Evolutionary conservation across 2,888 invertebrate species (phyloP), one percentile per base, ranked within the genome.

Genomic region (Alentia gelatinosa): DNA sequence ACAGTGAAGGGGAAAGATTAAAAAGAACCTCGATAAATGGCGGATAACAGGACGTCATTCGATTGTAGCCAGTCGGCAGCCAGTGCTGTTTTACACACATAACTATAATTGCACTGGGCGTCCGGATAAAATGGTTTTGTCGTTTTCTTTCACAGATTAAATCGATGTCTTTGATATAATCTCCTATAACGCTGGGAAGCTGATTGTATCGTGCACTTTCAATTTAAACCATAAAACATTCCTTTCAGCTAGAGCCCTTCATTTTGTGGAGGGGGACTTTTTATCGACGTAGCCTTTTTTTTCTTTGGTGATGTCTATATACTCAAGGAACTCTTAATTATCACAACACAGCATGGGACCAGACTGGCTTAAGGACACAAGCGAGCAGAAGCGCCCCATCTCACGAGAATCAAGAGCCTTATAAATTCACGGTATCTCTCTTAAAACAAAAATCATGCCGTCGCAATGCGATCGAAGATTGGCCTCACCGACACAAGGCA

Each of bases 121-220:
- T 4, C 3, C 30, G 68, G 33, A 68, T 68, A 68, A 30, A 30
- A 47, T 19, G 68, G 23, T 12, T 68, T 68, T 68, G 68, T 26
- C n/a, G 4, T 30, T 56, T 56, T 30, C 30, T 68, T 68, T 68
- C 33, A 19, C 26, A 30, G 30, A 68, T 68, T 68, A 30, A 68
- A 68, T 68, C 30, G 33, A 68, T 68, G 56, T 68, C 68, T 68
- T 68, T 68, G 68, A 68, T 30, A 68, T 68, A 68, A 68, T 68
- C 68, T 68, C 12, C 33, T 12, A 30, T 68, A 30, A 30, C 26
- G 12, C 30, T 26, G 3, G 30, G 33, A 68, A 68, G 68, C 26
- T 68, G 68, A 68, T 68, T 68, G 68, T 68, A 68, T 68, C 68
- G 68, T 68, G 68, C 68, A 30, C 12, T 26, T 68, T 30, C 68